phyloP scores from a whole-genome alignment of 2,797 vertebrate species.

The Sebastolobus altivelis region DNA sequence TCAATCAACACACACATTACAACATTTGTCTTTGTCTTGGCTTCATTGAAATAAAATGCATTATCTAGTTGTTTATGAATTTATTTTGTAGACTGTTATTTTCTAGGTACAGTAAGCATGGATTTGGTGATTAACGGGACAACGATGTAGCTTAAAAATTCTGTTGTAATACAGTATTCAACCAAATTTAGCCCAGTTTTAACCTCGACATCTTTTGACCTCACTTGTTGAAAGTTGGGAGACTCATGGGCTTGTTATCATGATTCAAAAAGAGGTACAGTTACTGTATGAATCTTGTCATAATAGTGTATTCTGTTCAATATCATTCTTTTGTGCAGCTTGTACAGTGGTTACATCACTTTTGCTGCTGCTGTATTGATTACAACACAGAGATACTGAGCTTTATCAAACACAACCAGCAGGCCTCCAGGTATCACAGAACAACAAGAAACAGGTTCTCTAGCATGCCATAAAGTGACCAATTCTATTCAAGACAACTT shows the following conservation, averaged over 20 bases:
- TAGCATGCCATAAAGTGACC: too few relatives aligned
- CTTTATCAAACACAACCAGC: slow-evolving; percentile 6
- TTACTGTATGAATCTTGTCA: background rate
- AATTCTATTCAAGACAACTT: background rate
- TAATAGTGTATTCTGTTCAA: background rate
- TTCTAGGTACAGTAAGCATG: background rate
- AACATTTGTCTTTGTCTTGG: background rate
- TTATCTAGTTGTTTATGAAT: background rate
- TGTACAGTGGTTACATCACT: background rate
- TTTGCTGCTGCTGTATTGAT: background rate
- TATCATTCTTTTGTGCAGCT: too few relatives aligned
- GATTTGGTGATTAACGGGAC: background rate
- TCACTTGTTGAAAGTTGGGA: background rate
- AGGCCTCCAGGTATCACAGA: background rate
- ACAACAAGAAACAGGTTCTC: background rate
- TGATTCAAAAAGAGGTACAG: background rate
- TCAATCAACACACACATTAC: slow-evolving; percentile 4
- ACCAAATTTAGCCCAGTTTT: too few relatives aligned
- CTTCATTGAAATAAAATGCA: background rate
- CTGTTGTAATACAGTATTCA: background rate
- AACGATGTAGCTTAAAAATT: background rate
- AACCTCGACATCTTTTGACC: background rate
- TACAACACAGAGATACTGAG: slow-evolving; percentile 2
- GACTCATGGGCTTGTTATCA: background rate
- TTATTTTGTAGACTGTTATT: background rate